Conservation (phyloP, 2,797 vertebrate genomes). For the Ctenosaura bakeri region DNA sequence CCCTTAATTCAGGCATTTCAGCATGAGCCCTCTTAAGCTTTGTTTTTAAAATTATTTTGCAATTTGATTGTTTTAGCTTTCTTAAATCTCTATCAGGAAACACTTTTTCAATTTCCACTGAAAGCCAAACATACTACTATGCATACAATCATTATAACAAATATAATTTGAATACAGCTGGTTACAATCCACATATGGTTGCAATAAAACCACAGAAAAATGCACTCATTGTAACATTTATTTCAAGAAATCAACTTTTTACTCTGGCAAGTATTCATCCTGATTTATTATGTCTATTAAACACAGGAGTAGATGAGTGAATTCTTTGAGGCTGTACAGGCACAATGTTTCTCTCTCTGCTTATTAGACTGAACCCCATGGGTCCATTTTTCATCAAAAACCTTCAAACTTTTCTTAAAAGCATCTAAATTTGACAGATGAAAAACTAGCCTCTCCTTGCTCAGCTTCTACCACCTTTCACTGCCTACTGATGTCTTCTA, state of each 20-base stretch:
- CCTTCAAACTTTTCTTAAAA: neutral
- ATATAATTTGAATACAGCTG: constrained; percentile 16
- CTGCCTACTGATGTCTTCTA: constrained; percentile 7
- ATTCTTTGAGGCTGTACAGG: neutral
- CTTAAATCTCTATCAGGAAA: neutral
- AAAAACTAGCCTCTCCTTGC: neutral
- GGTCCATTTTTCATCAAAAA: constrained; percentile 16
- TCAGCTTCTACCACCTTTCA: neutral
- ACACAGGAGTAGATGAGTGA: constrained; percentile 11
- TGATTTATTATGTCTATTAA: constrained; percentile 24
- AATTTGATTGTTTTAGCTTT: constrained; percentile 28
- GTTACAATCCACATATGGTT: constrained; percentile 35
- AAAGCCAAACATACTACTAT: fast-evolving
- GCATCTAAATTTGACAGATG: constrained; percentile 30
- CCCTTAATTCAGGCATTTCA: neutral
- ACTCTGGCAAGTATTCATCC: constrained; percentile 21
- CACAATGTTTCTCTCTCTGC: neutral
- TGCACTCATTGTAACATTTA: neutral
- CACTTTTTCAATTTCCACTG: constrained; percentile 22
- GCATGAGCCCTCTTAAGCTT: neutral
- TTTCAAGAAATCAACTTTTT: constrained; percentile 30
- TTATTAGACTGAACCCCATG: constrained; percentile 16
- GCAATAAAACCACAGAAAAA: constrained; percentile 33
- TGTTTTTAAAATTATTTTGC: neutral
- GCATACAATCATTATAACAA: constrained; percentile 16